Percentiles rank a stretch among this genome's conserved stretches.
These are phyloP conservation scores for Crypturellus tataupa DNA, from an alignment of 2,797 vertebrate genomes.

Conservation along the genomic window DNA sequence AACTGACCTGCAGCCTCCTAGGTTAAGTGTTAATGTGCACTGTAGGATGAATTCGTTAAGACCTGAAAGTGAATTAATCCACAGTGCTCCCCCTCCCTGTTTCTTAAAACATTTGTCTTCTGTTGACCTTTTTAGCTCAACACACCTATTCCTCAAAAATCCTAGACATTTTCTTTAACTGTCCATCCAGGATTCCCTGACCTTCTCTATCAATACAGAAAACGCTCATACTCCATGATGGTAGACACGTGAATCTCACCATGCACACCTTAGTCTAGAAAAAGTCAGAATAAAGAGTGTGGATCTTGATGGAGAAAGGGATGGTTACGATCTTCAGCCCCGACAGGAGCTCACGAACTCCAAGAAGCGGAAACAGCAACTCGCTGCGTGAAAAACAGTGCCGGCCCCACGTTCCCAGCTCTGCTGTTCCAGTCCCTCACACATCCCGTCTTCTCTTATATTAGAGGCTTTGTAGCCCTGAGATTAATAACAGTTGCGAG, in stretches of 20 bases:
- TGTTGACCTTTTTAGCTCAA: not conserved
- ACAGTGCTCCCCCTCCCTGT: not conserved
- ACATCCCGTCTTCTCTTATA: constrained; percentile 50
- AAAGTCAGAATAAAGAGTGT: not conserved
- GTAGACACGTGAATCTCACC: not conserved
- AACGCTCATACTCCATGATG: accelerated
- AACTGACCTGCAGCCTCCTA: not conserved
- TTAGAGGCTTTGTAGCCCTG: not conserved
- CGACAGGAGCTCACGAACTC: accelerated
- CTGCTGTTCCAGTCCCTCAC: constrained; percentile 16
- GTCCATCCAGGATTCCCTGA: not conserved
- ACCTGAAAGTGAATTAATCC: no score
- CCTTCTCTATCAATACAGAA: not conserved
- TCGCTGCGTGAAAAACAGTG: not conserved
- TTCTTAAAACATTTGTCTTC: not conserved
- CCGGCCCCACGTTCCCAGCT: constrained; percentile 13
- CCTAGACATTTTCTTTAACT: not conserved
- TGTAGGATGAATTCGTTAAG: not conserved
- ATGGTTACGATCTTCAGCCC: not conserved
- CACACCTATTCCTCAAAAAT: not conserved
- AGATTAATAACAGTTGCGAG: constrained; percentile 49
- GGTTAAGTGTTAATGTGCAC: not conserved
- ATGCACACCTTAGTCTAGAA: not conserved
- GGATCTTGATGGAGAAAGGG: not conserved
- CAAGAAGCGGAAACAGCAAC: not conserved